Percentiles rank a stretch among this genome's conserved stretches.
Evolutionary conservation across 2,113 vertebrate genomes (phyloP).

Genomic region (Pseudorhombus dupliciocellatus): DNA sequence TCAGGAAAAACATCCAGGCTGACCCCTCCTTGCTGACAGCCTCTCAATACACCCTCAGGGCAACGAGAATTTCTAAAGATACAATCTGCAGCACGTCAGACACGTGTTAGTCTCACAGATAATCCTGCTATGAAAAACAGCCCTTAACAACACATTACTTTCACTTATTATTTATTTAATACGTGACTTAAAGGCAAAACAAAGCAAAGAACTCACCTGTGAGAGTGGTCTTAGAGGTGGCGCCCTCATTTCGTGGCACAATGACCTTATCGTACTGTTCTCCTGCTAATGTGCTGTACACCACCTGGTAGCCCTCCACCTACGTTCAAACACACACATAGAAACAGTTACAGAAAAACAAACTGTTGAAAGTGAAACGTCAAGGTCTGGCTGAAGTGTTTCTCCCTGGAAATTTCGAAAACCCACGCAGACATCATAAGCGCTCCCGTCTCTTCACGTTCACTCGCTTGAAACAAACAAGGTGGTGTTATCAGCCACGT

Average conservation of each 20-base stretch:
- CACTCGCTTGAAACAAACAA: too few species aligned
- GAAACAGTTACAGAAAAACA: neutral
- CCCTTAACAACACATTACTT: neutral
- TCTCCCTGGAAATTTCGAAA: too few species aligned
- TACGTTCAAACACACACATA: conserved; percentile 31
- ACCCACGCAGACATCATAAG: too few species aligned
- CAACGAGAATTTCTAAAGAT: conserved; percentile 64
- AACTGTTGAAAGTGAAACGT: too few species aligned
- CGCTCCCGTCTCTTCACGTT: too few species aligned
- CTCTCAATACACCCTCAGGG: conserved; percentile 65
- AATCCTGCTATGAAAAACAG: conserved; percentile 53
- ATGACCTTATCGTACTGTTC: conserved; percentile 93
- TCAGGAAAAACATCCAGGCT: conserved; percentile 45
- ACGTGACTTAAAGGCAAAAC: neutral
- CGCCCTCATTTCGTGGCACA: conserved; percentile 83
- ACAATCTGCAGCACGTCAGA: conserved; percentile 60
- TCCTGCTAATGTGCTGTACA: conserved; percentile 95
- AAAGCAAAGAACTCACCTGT: conserved; percentile 77
- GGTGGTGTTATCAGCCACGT: too few species aligned
- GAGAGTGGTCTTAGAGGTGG: conserved; percentile 87
- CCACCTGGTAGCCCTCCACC: conserved; percentile 89
- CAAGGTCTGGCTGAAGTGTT: too few species aligned
- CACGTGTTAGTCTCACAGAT: conserved; percentile 48
- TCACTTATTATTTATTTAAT: neutral
- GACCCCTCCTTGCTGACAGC: conserved; percentile 62